Evolutionary conservation across 2,888 invertebrate genomes (phyloP).

Genomic region (Omphaloscelis lunosa): DNA sequence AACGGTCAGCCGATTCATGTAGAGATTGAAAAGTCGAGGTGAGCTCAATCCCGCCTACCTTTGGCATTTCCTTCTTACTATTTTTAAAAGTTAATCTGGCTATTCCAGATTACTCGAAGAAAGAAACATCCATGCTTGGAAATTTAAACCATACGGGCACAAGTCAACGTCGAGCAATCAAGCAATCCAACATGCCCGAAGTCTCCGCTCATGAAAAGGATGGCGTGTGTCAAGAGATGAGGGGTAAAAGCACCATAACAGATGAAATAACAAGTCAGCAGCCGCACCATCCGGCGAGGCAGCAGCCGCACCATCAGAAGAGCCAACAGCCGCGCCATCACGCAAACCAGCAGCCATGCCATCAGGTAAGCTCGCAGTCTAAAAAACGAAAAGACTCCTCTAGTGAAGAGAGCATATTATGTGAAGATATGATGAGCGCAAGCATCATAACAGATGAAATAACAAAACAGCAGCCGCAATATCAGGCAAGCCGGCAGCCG

Average conservation of each 20-base stretch:
- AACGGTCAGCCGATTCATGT: too few relatives aligned
- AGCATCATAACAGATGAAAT: neutral
- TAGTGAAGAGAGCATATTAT: neutral
- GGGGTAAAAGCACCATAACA: neutral
- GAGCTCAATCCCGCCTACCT: too few relatives aligned
- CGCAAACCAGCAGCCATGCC: too few relatives aligned
- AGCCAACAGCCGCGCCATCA: neutral
- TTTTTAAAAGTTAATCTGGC: neutral
- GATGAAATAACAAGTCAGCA: neutral
- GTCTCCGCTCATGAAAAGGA: neutral
- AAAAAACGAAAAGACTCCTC: neutral
- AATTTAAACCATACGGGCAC: neutral
- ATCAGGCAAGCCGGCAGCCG: neutral
- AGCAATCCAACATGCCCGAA: neutral
- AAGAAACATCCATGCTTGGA: neutral
- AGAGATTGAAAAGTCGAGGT: too few relatives aligned
- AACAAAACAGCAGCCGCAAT: neutral
- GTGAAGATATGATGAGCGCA: neutral
- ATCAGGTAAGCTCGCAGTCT: neutral
- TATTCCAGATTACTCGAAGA: constrained; percentile 9
- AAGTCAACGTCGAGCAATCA: neutral
- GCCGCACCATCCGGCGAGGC: neutral
- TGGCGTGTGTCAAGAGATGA: neutral
- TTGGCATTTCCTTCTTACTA: neutral
- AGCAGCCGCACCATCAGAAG: neutral